These are phyloP conservation scores for Mus minutoides DNA, from an alignment of 2,797 vertebrate species.

Conservation along the genomic window DNA sequence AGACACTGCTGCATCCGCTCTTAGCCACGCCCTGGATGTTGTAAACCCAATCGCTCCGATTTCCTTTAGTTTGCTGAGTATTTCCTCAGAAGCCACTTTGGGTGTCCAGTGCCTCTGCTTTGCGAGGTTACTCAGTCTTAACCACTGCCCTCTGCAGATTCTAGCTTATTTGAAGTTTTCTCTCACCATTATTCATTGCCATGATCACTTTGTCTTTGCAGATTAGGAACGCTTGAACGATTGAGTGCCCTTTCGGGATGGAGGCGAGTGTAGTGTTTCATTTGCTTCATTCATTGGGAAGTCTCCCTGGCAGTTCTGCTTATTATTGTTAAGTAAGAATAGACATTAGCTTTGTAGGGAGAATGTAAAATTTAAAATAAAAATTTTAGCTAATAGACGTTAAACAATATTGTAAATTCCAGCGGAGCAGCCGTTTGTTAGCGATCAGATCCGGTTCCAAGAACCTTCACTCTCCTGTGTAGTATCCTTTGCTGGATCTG, in stretches of 20 bases:
- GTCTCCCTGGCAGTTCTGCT: background rate
- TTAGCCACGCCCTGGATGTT: background rate
- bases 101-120: background rate
- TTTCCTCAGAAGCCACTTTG: background rate
- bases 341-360: constrained; percentile 15
- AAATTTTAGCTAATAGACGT: background rate
- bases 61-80: background rate
- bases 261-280: background rate
- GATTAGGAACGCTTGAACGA: background rate
- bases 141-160: background rate
- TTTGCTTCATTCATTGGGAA: constrained; percentile 13
- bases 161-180: background rate
- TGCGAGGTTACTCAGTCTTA: background rate
- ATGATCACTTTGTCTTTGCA: background rate
- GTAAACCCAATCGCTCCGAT: background rate
- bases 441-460: background rate
- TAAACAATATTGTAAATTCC: background rate
- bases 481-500: background rate
- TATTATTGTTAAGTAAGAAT: constrained; percentile 21
- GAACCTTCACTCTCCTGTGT: background rate
- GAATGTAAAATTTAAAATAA: constrained; percentile 42
- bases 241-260: background rate
- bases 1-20: background rate
- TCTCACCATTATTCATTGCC: background rate
- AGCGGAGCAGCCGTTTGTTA: background rate